Conservation (phyloP, 2,888 invertebrate species). For the Xestia xanthographa region DNA sequence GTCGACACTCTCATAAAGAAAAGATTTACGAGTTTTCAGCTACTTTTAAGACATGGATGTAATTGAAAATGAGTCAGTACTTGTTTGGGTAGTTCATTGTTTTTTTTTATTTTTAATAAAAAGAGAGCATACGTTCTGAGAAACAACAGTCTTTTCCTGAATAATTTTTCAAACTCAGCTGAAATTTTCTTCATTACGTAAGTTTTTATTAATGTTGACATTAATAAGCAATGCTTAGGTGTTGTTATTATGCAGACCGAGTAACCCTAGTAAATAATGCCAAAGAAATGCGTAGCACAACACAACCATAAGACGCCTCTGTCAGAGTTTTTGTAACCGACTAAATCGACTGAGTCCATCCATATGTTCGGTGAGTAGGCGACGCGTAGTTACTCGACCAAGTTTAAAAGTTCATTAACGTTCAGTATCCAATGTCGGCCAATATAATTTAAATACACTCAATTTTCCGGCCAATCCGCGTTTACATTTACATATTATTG, state of each 20-base stretch:
- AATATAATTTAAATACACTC: conserved; percentile 62
- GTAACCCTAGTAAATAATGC: conserved; percentile 51
- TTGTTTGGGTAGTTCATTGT: conserved; percentile 17
- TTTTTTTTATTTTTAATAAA: conserved; percentile 1
- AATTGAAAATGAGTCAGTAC: conserved; percentile 50
- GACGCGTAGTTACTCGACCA: conserved; percentile 62
- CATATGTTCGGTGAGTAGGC: conserved; percentile 65
- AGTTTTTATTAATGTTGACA: not conserved
- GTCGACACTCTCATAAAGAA: conserved; percentile 61
- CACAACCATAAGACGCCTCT: conserved; percentile 54
- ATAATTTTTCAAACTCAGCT: not conserved
- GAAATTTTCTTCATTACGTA: not conserved
- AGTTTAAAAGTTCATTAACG: conserved; percentile 78
- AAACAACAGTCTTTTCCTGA: not conserved
- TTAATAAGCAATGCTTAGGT: conserved; percentile 13
- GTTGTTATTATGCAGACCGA: conserved; percentile 30
- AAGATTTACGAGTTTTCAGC: conserved; percentile 68
- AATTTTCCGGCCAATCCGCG: conserved; percentile 68
- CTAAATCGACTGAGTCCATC: conserved; percentile 66
- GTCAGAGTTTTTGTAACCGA: conserved; percentile 64
- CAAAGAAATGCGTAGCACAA: conserved; percentile 50
- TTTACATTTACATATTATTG: conserved; percentile 60
- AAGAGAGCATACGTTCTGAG: not conserved
- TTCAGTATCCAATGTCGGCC: conserved; percentile 74
- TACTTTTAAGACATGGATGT: conserved; percentile 62